Base-by-base conservation (phyloP, 2,888 invertebrate genomes). In the Cremastobaeus sp. region DNA sequence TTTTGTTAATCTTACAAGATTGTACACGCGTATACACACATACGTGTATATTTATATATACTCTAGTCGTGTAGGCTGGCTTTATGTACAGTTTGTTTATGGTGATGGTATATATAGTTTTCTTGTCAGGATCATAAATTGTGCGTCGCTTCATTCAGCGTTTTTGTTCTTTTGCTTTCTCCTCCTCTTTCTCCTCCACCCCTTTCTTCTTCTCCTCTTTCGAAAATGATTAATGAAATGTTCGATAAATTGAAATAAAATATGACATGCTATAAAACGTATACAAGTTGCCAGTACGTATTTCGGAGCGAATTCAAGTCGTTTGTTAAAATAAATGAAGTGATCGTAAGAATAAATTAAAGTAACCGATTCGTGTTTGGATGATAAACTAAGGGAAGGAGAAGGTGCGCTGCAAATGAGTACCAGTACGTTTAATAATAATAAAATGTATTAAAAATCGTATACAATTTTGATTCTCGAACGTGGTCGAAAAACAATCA, bases 401-500 rank as follows among this genome's bases (percentile, higher is more conserved):
- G 41, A 39, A 30, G 25, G 14, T 15, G 30, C 17, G 28, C 8
- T 25, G 25, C 25, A 15, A 60, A 62, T 39, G 28, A 65, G 78
- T 79, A 72, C 60, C 75, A 76, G 34, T 45, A 28, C 73, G 75
- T 78, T 85, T 85, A 86, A 85, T 85, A 85, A 85, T 86, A 85
- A 84, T 85, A 85, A 85, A 85, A 78, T 86, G 84, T 86, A 86
- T 86, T 86, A 85, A 85, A 86, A 86, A 82, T 86, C 86, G 86
- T 86, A 86, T 86, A 86, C 86, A 86, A 85, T 86, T 85, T 85
- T 83, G 83, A 85, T 85, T 84, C 76, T 84, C 81, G 81, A 78
- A 78, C 78, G 68, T 77, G 79, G 72, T 77, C 76, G 75, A 77
- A 77, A 77, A 77, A 77, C 76, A 77, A 75, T 79, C 80, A 80